Evolutionary conservation across 2,888 invertebrate species (phyloP).

Genomic region (Microlaimidae sp.): DNA sequence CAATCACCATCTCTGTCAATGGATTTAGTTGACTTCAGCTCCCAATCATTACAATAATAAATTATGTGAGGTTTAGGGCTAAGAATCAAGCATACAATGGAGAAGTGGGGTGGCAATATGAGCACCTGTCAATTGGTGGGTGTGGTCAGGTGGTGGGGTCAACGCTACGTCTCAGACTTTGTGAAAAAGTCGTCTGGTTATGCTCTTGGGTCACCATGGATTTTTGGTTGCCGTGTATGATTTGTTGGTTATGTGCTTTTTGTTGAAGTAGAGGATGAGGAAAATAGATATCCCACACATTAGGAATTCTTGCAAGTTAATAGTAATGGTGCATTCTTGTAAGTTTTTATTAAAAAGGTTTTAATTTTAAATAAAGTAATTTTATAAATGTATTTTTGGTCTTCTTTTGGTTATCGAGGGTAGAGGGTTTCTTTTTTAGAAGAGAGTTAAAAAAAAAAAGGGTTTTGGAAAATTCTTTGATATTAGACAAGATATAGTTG

Average conservation of each 20-base stretch:
- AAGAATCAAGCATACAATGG: slow-evolving; percentile 2
- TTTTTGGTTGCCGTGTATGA: slow-evolving; percentile 10
- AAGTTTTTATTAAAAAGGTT: too few relatives aligned
- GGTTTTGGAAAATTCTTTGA: too few relatives aligned
- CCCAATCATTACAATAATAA: slow-evolving; percentile 13
- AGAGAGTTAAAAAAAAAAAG: too few relatives aligned
- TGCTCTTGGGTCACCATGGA: slow-evolving; percentile 13
- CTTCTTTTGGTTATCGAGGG: too few relatives aligned
- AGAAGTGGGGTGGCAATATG: slow-evolving; percentile 12
- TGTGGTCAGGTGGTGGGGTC: slow-evolving; percentile 8
- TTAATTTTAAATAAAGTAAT: too few relatives aligned
- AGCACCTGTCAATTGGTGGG: slow-evolving; percentile 14
- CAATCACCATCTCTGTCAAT: slow-evolving; percentile 16
- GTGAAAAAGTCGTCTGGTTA: slow-evolving; percentile 15
- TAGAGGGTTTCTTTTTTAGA: too few relatives aligned
- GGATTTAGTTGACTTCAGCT: slow-evolving; percentile 16
- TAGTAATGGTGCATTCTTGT: too few relatives aligned
- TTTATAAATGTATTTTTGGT: too few relatives aligned
- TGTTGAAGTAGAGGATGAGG: too few relatives aligned
- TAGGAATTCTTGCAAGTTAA: too few relatives aligned
- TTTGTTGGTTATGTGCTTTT: slow-evolving; percentile 5
- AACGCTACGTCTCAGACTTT: slow-evolving; percentile 9
- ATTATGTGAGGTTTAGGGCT: not conserved
- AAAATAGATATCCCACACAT: too few relatives aligned
- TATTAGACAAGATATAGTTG: too few relatives aligned